These are phyloP conservation scores for Otus scops DNA, from an alignment of 2,797 vertebrate genomes.

Conservation along the genomic window DNA sequence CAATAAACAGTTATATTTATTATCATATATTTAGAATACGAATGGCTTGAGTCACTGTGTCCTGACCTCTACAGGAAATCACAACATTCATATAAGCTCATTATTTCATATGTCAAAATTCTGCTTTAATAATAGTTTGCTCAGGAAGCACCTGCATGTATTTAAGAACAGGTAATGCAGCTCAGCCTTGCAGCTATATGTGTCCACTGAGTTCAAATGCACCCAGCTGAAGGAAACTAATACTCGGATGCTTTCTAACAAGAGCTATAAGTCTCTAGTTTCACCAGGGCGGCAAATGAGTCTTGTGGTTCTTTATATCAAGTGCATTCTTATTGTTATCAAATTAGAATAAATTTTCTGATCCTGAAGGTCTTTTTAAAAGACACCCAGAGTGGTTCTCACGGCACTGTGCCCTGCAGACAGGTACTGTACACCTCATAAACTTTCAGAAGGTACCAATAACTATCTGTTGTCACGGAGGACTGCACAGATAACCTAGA, in stretches of 20 bases:
- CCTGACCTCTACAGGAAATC: neutral
- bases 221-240: neutral
- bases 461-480: neutral
- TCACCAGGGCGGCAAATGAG: neutral
- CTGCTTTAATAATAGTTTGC: neutral
- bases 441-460: neutral
- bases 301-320: neutral
- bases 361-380: neutral
- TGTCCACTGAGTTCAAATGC: neutral
- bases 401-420: neutral
- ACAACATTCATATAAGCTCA: neutral
- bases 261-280: neutral
- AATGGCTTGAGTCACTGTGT: neutral
- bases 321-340: neutral
- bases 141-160: neutral
- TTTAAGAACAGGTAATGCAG: neutral
- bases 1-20: neutral
- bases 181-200: neutral
- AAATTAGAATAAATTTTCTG: neutral
- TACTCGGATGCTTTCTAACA: neutral
- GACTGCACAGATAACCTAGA: neutral
- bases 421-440: neutral
- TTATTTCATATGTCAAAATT: neutral
- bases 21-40: neutral
- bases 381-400: neutral